Evolutionary conservation across 2,113 vertebrate genomes (phyloP).

Genomic region (Tenrec ecaudatus): DNA sequence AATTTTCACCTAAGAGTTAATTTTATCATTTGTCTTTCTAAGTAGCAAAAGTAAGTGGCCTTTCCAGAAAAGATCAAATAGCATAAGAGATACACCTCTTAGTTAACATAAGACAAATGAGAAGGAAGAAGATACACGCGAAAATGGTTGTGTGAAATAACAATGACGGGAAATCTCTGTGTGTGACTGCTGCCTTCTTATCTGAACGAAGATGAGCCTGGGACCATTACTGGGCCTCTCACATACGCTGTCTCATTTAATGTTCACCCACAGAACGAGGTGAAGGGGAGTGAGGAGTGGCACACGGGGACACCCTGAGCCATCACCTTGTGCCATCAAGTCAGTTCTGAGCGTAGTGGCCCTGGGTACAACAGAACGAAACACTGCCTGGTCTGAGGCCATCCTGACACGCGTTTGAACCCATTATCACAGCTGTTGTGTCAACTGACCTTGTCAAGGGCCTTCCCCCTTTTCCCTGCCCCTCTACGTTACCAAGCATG

Average conservation of each 20-base stretch:
- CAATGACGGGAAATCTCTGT: too few species aligned
- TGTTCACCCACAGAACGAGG: not conserved
- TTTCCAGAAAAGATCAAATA: conserved; percentile 37
- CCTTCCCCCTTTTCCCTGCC: too few species aligned
- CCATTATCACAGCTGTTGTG: too few species aligned
- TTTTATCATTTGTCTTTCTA: not conserved
- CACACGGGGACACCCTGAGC: not conserved
- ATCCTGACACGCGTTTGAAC: too few species aligned
- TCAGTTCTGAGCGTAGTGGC: too few species aligned
- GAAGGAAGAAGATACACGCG: not conserved
- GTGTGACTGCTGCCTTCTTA: not conserved
- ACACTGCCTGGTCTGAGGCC: too few species aligned
- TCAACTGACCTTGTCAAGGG: too few species aligned
- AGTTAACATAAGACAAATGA: not conserved
- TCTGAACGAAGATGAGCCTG: not conserved
- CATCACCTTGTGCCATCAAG: too few species aligned
- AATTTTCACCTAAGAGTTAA: not conserved
- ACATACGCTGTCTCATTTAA: not conserved
- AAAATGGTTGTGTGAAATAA: not conserved
- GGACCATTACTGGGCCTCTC: not conserved
- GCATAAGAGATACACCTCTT: not conserved
- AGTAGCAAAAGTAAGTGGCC: not conserved
- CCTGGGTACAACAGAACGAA: too few species aligned
- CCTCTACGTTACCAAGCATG: too few species aligned
- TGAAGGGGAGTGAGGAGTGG: fast-evolving